Conservation (phyloP, 1,140 invertebrate genomes). For the Tetraneura akinire region DNA sequence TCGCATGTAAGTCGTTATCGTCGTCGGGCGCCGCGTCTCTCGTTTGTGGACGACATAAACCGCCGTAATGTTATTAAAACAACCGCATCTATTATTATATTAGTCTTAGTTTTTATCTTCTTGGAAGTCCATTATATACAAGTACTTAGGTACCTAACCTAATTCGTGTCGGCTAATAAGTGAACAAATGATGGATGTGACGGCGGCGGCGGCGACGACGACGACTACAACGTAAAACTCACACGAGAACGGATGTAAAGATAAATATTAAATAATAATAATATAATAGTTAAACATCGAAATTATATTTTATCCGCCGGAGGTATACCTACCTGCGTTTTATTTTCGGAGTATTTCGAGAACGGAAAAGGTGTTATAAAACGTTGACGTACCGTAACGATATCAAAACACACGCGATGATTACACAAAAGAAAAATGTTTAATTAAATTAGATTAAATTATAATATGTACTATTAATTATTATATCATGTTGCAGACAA, state of each 20-base stretch:
- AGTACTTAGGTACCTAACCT: no score
- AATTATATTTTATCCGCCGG: background rate
- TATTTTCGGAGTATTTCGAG: no score
- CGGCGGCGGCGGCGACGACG: background rate
- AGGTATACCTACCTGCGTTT: no score
- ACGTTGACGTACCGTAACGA: background rate
- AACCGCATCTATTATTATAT: background rate
- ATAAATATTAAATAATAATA: background rate
- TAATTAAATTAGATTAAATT: no score
- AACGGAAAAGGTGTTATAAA: background rate
- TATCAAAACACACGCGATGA: no score
- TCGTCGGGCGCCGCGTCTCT: slow-evolving; percentile 9
- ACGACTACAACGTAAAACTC: background rate
- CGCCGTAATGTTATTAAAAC: background rate
- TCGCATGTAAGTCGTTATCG: slow-evolving; percentile 3
- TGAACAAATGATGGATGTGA: slow-evolving; percentile 14
- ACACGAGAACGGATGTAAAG: background rate
- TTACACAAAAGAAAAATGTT: no score
- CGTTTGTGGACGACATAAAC: background rate
- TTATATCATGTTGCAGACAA: no score
- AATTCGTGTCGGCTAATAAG: slow-evolving; percentile 8
- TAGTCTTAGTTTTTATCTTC: background rate
- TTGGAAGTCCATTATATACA: no score
- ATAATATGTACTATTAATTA: no score
- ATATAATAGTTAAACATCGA: background rate